Percentiles rank a stretch among this genome's conserved stretches.
These are phyloP conservation scores for Scaptomyza tumidula DNA, from an alignment of 2,888 invertebrate species.

Conservation along the genomic window DNA sequence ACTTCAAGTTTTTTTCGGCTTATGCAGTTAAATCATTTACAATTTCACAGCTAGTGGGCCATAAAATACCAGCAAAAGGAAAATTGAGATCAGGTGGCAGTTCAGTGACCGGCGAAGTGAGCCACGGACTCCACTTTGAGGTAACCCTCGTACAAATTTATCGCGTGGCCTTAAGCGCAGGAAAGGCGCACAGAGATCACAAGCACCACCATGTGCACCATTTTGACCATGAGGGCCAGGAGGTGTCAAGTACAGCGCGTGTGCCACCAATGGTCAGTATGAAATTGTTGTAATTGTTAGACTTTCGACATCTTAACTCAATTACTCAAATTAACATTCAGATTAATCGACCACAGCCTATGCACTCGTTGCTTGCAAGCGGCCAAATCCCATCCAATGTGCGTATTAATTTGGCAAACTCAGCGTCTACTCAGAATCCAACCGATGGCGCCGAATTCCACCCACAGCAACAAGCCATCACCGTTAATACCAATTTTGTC, in stretches of 20 bases:
- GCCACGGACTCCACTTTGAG: constrained; percentile 86
- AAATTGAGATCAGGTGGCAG: constrained; percentile 88
- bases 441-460: constrained; percentile 82
- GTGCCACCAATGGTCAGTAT: constrained; percentile 84
- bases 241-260: constrained; percentile 86
- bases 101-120: constrained; percentile 82
- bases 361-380: constrained; percentile 86
- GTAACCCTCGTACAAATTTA: constrained; percentile 92
- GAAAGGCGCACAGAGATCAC: constrained; percentile 94
- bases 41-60: constrained; percentile 88
- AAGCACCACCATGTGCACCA: constrained; percentile 94
- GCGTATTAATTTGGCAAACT: constrained; percentile 85
- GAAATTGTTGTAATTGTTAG: neutral
- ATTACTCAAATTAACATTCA: constrained; percentile 27
- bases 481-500: constrained; percentile 85
- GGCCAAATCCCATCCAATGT: constrained; percentile 87
- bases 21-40: neutral
- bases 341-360: constrained; percentile 85
- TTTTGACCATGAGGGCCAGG: constrained; percentile 90
- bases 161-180: constrained; percentile 92
- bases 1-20: neutral
- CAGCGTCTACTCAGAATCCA: constrained; percentile 40
- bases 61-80: constrained; percentile 91
- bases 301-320: neutral
- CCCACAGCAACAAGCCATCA: constrained; percentile 81